Evolutionary conservation across 1,140 invertebrate species (phyloP).

Genomic region (Drosophila nebulosa): DNA sequence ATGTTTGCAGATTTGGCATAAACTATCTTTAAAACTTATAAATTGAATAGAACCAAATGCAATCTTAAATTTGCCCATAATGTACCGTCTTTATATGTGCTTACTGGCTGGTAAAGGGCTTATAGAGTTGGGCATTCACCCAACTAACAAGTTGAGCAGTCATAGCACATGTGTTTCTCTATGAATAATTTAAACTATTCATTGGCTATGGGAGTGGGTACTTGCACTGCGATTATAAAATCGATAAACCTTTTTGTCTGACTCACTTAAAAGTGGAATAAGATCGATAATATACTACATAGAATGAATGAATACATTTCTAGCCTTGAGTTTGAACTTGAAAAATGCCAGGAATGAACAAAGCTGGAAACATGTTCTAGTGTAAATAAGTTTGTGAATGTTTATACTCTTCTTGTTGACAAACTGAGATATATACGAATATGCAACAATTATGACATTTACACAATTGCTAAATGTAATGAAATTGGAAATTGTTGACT

Average conservation of each 20-base stretch:
- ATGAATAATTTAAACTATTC: slow-evolving; percentile 63
- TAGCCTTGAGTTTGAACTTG: slow-evolving; percentile 38
- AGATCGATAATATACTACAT: slow-evolving; percentile 60
- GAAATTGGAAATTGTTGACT: slow-evolving; percentile 13
- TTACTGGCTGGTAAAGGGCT: too few species aligned
- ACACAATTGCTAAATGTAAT: slow-evolving; percentile 53
- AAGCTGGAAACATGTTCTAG: background rate
- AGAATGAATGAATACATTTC: background rate
- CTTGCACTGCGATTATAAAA: slow-evolving; percentile 55
- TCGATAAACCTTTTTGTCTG: slow-evolving; percentile 55
- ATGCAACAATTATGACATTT: background rate
- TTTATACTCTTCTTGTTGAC: too few species aligned
- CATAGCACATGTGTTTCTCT: slow-evolving; percentile 18
- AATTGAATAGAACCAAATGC: too few species aligned
- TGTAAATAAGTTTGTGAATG: too few species aligned
- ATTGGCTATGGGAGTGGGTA: slow-evolving; percentile 2
- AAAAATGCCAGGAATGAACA: background rate
- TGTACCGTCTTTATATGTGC: too few species aligned
- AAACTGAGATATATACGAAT: slow-evolving; percentile 6
- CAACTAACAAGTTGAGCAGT: background rate
- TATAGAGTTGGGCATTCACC: background rate
- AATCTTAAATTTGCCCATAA: too few species aligned
- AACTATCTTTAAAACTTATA: too few species aligned
- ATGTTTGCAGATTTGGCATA: too few species aligned
- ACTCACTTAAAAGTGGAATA: slow-evolving; percentile 49